These are phyloP conservation scores for Palloptera scutellata DNA, from an alignment of 2,888 invertebrate species.

Conservation along the genomic window DNA sequence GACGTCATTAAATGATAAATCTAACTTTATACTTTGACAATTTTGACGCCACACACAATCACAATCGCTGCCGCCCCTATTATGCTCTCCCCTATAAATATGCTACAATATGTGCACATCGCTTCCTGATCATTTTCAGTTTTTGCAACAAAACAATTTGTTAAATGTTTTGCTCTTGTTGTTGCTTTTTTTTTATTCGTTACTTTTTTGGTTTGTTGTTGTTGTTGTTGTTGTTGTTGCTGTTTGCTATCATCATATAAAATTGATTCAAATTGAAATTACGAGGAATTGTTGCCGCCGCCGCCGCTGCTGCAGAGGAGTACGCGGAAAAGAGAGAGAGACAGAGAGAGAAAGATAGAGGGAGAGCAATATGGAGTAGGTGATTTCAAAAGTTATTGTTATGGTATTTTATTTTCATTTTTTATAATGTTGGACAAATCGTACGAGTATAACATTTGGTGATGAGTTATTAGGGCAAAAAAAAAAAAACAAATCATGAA, in stretches of 20 bases:
- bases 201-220: background rate
- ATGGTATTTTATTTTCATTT: background rate
- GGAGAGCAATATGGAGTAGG: too few species aligned
- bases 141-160: too few species aligned
- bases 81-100: too few species aligned
- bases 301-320: too few species aligned
- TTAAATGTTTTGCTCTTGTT: background rate
- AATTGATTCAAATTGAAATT: too few species aligned
- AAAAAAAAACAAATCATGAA: background rate
- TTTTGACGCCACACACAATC: background rate
- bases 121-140: too few species aligned
- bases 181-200: background rate
- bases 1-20: background rate
- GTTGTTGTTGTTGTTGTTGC: background rate
- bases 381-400: too few species aligned
- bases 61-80: too few species aligned
- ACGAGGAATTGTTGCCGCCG: too few species aligned
- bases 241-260: conserved; percentile 8
- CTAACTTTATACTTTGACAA: conserved; percentile 1
- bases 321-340: too few species aligned
- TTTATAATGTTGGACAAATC: background rate
- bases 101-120: too few species aligned
- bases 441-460: conserved; percentile 3
- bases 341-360: too few species aligned
- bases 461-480: conserved; percentile 5